Evolutionary conservation across 2,888 invertebrate genomes (phyloP).

Genomic region (Drosophila kokeensis): DNA sequence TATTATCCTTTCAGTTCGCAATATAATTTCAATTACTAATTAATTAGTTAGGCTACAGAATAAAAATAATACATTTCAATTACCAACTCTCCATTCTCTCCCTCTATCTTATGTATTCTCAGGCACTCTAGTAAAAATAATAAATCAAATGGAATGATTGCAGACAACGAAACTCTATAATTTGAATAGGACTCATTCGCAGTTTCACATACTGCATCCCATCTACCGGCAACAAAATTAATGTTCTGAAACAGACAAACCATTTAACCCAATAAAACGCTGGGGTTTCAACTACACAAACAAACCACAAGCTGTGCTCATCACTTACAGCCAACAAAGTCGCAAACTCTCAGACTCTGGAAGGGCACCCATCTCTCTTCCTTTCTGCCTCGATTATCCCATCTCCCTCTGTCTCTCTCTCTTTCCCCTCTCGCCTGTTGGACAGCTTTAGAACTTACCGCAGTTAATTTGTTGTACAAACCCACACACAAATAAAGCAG

Average conservation of each 20-base stretch:
- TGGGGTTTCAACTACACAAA: constrained; percentile 31
- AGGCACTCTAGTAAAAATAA: neutral
- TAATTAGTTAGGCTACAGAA: neutral
- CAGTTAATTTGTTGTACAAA: constrained; percentile 76
- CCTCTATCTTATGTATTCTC: neutral
- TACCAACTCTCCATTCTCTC: neutral
- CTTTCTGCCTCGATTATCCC: neutral
- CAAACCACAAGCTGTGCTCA: constrained; percentile 67
- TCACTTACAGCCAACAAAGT: constrained; percentile 69
- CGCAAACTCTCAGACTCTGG: constrained; percentile 34
- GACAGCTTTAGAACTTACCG: constrained; percentile 51
- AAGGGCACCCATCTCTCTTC: neutral
- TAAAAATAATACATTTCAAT: neutral
- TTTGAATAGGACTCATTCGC: constrained; percentile 14
- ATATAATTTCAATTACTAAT: neutral
- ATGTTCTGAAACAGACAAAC: constrained; percentile 78
- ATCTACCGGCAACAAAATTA: constrained; percentile 62
- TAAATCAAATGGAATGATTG: constrained; percentile 25
- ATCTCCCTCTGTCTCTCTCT: neutral
- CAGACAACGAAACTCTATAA: constrained; percentile 13
- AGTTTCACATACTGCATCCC: constrained; percentile 22
- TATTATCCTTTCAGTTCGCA: neutral
- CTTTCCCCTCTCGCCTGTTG: neutral
- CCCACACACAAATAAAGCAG: constrained; percentile 75
- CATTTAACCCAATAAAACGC: constrained; percentile 64